phyloP scores from a whole-genome alignment of 2,113 vertebrate genomes.

The Cepphus grylle region DNA sequence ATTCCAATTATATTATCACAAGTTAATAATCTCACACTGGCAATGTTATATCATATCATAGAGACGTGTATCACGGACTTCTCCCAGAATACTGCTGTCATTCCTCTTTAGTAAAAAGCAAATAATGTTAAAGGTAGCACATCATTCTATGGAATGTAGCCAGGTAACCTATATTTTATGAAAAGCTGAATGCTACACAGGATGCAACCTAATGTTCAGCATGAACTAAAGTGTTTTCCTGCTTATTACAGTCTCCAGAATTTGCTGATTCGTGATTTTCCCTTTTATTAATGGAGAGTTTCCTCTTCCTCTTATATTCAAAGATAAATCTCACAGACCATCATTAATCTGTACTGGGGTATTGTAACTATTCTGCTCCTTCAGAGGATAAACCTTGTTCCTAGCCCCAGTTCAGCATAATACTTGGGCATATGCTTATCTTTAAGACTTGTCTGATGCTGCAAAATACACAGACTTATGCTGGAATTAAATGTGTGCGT shows the following conservation, averaged over 20 bases:
- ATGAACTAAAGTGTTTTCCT: background rate
- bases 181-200: background rate
- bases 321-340: background rate
- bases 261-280: background rate
- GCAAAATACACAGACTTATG: background rate
- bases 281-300: background rate
- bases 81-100: background rate
- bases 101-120: background rate
- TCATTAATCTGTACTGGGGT: background rate
- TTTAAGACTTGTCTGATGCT: background rate
- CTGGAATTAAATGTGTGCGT: background rate
- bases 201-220: background rate
- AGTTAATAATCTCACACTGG: background rate
- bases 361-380: background rate
- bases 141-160: background rate
- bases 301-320: background rate
- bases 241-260: background rate
- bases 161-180: background rate
- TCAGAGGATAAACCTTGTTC: background rate
- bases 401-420: background rate
- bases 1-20: background rate
- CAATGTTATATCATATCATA: accelerated
- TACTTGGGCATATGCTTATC: background rate
- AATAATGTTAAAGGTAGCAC: background rate
- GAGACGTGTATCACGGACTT: background rate